phyloP scores from a whole-genome alignment of 2,888 invertebrate genomes.

The Drosophila recens region DNA sequence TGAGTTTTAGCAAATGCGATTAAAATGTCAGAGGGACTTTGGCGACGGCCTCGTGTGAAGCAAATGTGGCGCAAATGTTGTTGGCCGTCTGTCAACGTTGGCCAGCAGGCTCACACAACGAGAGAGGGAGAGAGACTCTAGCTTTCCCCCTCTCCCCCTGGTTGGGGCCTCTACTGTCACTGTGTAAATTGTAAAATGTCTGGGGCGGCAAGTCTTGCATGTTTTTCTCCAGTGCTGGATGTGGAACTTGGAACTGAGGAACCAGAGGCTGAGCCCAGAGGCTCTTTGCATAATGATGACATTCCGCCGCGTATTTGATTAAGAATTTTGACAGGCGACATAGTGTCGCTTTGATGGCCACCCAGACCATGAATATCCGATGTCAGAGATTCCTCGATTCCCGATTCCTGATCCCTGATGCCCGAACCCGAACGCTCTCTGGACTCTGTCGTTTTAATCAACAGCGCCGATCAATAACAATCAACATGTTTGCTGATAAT shows the following conservation, averaged over 20 bases:
- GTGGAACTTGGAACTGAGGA: conserved; percentile 10
- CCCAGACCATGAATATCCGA: conserved; percentile 79
- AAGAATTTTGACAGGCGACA: conserved; percentile 83
- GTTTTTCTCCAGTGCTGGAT: conserved; percentile 3
- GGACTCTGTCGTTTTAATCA: conserved; percentile 76
- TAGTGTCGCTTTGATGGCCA: conserved; percentile 82
- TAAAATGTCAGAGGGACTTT: conserved; percentile 83
- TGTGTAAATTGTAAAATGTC: conserved; percentile 70
- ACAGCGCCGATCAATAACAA: conserved; percentile 80
- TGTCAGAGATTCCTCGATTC: conserved; percentile 46
- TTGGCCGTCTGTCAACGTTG: conserved; percentile 68
- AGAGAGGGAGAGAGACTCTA: conserved; percentile 29
- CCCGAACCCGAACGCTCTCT: conserved; percentile 15
- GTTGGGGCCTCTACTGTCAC: conserved; percentile 10
- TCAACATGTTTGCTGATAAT: conserved; percentile 82
- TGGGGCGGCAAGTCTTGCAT: conserved; percentile 55
- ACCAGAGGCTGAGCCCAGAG: conserved; percentile 52
- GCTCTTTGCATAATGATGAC: conserved; percentile 82
- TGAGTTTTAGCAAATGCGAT: conserved; percentile 85
- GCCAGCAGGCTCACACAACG: conserved; percentile 19
- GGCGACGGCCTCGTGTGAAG: conserved; percentile 74
- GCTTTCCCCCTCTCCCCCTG: conserved; percentile 11
- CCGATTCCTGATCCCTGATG: conserved; percentile 11
- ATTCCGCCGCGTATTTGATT: conserved; percentile 83
- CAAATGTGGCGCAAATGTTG: conserved; percentile 77